Evolutionary conservation across 2,797 vertebrate genomes (phyloP).

Genomic region (Scleropages formosus): DNA sequence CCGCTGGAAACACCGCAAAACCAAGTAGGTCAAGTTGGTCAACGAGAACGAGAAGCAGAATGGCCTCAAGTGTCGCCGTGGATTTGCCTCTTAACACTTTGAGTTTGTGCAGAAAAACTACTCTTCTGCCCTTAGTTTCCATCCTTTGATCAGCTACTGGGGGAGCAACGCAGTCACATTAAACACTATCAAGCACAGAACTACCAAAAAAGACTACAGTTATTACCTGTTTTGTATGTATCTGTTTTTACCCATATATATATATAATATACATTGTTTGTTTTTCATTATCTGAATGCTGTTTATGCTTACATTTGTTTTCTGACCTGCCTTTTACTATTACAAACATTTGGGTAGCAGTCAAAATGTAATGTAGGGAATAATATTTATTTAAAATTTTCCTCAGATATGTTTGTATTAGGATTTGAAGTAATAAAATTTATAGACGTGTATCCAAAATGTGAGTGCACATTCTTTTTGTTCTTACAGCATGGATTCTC

Average conservation of each 20-base stretch:
- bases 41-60: neutral
- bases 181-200: conserved; percentile 25
- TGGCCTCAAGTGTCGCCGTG: neutral
- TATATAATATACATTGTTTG: neutral
- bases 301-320: conserved; percentile 12
- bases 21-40: neutral
- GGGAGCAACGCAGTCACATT: conserved; percentile 9
- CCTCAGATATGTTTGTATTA: conserved; percentile 73
- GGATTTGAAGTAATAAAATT: conserved; percentile 72
- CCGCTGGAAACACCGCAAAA: conserved; percentile 37
- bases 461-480: neutral
- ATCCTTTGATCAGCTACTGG: neutral
- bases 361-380: conserved; percentile 59
- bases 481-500: neutral
- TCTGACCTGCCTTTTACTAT: conserved; percentile 37
- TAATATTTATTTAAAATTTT: conserved; percentile 74
- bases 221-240: conserved; percentile 30
- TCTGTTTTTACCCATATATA: conserved; percentile 14
- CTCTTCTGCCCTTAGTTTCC: neutral
- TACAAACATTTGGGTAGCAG: conserved; percentile 52
- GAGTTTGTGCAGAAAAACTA: neutral
- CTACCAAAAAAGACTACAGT: conserved; percentile 28
- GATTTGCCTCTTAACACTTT: neutral
- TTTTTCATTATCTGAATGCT: conserved; percentile 7
- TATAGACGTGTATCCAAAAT: conserved; percentile 37